Percentiles rank a stretch among this genome's conserved stretches.
Evolutionary conservation across 1,140 invertebrate genomes (phyloP).

Genomic region (Eubasilissa regina): DNA sequence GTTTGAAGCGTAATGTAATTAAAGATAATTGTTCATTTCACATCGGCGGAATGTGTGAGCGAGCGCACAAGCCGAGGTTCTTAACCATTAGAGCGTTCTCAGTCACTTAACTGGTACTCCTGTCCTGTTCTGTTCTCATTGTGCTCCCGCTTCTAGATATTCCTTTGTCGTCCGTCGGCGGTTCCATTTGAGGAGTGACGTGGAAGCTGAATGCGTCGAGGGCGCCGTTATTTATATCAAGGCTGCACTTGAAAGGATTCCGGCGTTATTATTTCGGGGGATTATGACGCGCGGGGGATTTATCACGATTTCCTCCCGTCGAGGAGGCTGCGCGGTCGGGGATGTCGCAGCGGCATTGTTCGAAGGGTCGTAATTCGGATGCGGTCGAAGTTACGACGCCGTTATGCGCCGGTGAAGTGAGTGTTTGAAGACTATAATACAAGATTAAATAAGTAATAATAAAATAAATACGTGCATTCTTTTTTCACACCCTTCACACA

Average conservation of each 20-base stretch:
- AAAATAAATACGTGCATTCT: too few species aligned
- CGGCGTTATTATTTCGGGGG: conserved; percentile 17
- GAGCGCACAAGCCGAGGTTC: too few species aligned
- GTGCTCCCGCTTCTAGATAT: conserved; percentile 8
- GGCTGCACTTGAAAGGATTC: conserved; percentile 36
- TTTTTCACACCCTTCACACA: too few species aligned
- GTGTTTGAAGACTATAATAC: too few species aligned
- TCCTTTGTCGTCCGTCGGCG: conserved; percentile 11
- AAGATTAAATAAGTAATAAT: too few species aligned
- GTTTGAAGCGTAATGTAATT: too few species aligned
- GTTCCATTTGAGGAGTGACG: too few species aligned
- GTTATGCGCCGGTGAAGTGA: too few species aligned
- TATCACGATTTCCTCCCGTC: not conserved
- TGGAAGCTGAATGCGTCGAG: not conserved
- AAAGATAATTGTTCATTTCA: too few species aligned
- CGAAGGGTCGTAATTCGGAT: not conserved
- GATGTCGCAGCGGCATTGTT: not conserved
- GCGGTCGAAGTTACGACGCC: not conserved
- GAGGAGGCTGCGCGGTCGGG: not conserved
- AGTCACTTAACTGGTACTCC: conserved; percentile 17
- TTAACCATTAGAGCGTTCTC: not conserved
- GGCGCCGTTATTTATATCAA: conserved; percentile 23
- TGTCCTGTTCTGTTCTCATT: conserved; percentile 1
- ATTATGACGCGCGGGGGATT: conserved; percentile 16
- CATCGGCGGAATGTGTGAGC: too few species aligned